Base-by-base conservation (phyloP, 2,113 vertebrate genomes). In the Pelvicachromis taeniatus region DNA sequence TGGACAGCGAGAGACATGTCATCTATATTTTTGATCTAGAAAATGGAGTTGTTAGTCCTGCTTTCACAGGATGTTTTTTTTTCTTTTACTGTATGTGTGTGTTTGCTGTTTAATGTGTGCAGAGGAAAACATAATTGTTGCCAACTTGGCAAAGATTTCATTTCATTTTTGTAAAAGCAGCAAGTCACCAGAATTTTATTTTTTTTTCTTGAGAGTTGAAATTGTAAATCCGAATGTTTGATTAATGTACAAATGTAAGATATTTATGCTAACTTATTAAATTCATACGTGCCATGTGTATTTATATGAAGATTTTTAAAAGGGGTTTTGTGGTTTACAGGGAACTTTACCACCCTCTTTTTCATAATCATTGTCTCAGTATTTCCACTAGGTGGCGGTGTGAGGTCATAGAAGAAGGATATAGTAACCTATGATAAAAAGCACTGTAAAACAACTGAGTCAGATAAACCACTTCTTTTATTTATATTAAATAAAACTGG, bases 241-340 rank as follows among this genome's bases (percentile, higher is more conserved):
- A 59, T 61, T 83, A 26, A 77, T 92, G 65, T 92, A 85, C 50
- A 82, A 7, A 83, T 91, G 68, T 83, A 85, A 59, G 4, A 87
- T 91, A 91, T 94, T 93, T 94, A 90, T 91, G 85, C 50, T 89
- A 86, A 86, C 1, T 83, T 89, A 93, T 92, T 91, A 58, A 21
- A 88, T 65, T 88, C 21, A 80, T 83, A 45, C 33, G 12, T 85
- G 35, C 91, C 26, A 48, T 75, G 75, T 89, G 54, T 92, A 73
- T 89, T 88, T 38, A 82, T 84, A 65, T 88, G 50, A 75, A 35
- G 55, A 31, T 82, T n/a, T n/a, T n/a, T n/a, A 88, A 81, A 82
- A 73, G 23, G 2, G 19, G 9, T 42, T 79, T 75, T 50, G 70
- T 92, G 77, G 33, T 83, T 87, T 63, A 79, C 17, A 85, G 35